Evolutionary conservation across 1,140 invertebrate species (phyloP).

Genomic region (Drosophila pruinosa): DNA sequence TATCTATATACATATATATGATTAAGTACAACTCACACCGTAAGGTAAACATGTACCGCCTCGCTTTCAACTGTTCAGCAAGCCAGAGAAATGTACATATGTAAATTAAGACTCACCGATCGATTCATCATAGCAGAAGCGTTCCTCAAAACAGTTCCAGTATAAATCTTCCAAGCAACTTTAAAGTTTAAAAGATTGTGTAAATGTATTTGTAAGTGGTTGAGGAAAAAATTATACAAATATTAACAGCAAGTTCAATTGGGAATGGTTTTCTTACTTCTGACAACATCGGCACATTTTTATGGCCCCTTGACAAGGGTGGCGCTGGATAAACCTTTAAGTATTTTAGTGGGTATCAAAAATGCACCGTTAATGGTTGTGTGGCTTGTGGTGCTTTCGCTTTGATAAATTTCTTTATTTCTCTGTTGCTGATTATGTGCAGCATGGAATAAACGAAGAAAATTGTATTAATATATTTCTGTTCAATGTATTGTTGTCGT

Average conservation of each 20-base stretch:
- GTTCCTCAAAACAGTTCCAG: constrained; percentile 86
- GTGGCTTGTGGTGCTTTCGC: constrained; percentile 6
- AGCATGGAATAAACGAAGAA: constrained; percentile 37
- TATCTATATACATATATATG: constrained; percentile 3
- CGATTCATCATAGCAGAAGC: constrained; percentile 85
- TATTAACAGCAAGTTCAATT: constrained; percentile 12
- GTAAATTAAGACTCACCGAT: constrained; percentile 82
- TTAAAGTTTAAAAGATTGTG: constrained; percentile 37
- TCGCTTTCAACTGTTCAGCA: constrained; percentile 40
- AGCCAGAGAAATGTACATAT: constrained; percentile 22
- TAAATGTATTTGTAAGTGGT: constrained; percentile 2
- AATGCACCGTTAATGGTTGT: neutral
- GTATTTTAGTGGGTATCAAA: neutral
- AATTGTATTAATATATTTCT: constrained; percentile 52
- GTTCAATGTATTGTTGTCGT: constrained; percentile 42
- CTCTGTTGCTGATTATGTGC: constrained; percentile 12
- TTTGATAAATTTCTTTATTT: constrained; percentile 24
- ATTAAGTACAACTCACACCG: neutral
- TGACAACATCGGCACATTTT: constrained; percentile 82
- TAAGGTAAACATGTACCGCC: constrained; percentile 40
- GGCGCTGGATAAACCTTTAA: neutral
- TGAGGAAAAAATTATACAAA: constrained; percentile 9
- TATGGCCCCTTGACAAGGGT: constrained; percentile 7
- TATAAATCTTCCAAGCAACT: constrained; percentile 85
- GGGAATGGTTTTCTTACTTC: constrained; percentile 66